Evolutionary conservation across 2,888 invertebrate genomes (phyloP).

Genomic region (Drosophila bunnanda): DNA sequence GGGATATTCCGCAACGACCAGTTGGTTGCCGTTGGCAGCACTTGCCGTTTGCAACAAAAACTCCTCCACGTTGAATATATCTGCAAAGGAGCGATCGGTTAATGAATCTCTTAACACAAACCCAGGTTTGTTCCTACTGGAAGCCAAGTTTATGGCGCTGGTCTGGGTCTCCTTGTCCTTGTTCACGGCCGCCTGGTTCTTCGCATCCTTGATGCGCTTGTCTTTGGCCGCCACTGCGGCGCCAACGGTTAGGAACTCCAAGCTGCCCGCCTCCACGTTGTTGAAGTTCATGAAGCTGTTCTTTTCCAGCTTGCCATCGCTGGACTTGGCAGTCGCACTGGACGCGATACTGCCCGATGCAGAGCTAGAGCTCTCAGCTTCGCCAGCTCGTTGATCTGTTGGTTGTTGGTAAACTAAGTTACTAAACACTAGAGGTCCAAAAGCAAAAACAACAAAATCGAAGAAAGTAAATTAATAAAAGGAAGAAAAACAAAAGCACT

Average conservation of each 20-base stretch:
- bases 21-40: conserved; percentile 83
- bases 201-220: conserved; percentile 93
- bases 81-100: conserved; percentile 50
- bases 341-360: conserved; percentile 37
- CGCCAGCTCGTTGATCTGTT: conserved; percentile 76
- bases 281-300: conserved; percentile 75
- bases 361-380: conserved; percentile 50
- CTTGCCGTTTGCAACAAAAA: conserved; percentile 77
- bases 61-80: conserved; percentile 81
- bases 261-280: conserved; percentile 83
- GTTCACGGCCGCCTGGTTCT: conserved; percentile 86
- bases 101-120: background rate
- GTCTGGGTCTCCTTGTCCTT: conserved; percentile 81
- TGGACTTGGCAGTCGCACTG: conserved; percentile 42
- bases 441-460: conserved; percentile 40
- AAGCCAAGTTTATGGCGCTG: conserved; percentile 32
- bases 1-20: conserved; percentile 85
- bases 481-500: background rate
- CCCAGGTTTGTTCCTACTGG: conserved; percentile 58
- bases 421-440: conserved; percentile 79
- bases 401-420: conserved; percentile 77
- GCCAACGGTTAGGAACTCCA: conserved; percentile 90
- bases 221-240: conserved; percentile 95
- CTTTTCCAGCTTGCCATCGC: conserved; percentile 69
- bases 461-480: conserved; percentile 51